Evolutionary conservation across 2,888 invertebrate species (phyloP).

Genomic region (Pandemis heparana): DNA sequence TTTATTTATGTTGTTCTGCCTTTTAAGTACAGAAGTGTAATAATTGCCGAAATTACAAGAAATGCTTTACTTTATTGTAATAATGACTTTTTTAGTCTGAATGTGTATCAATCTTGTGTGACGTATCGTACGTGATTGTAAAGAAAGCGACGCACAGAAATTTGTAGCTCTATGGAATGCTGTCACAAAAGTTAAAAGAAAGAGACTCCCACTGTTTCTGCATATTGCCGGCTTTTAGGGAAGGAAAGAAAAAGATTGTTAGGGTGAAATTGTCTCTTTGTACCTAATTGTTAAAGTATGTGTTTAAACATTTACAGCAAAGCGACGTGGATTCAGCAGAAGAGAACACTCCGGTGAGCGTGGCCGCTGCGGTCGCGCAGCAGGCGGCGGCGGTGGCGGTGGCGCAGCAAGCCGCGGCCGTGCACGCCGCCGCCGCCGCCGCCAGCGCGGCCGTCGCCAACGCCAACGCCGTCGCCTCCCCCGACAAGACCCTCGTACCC

Average conservation of each 20-base stretch:
- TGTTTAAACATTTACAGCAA: conserved; percentile 57
- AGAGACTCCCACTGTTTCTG: too few species aligned
- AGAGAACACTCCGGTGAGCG: conserved; percentile 84
- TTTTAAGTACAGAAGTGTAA: too few species aligned
- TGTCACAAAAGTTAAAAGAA: too few species aligned
- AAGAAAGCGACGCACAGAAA: too few species aligned
- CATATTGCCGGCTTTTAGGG: too few species aligned
- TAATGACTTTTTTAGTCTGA: too few species aligned
- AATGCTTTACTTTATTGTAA: too few species aligned
- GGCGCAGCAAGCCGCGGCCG: conserved; percentile 80
- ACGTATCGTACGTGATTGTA: too few species aligned
- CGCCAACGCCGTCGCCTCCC: conserved; percentile 68
- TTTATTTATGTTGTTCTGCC: too few species aligned
- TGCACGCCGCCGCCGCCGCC: conserved; percentile 79
- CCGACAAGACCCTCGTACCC: conserved; percentile 83
- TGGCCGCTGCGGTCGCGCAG: conserved; percentile 70
- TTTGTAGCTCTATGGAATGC: not conserved
- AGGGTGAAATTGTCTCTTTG: not conserved
- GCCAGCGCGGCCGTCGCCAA: conserved; percentile 69
- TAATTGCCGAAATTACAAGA: too few species aligned
- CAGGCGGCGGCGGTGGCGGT: conserved; percentile 71
- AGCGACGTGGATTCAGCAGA: conserved; percentile 84
- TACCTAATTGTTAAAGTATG: not conserved
- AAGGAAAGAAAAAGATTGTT: too few species aligned
- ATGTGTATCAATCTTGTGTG: too few species aligned